phyloP scores from a whole-genome alignment of 2,113 vertebrate species.

The Reinhardtius hippoglossoides region DNA sequence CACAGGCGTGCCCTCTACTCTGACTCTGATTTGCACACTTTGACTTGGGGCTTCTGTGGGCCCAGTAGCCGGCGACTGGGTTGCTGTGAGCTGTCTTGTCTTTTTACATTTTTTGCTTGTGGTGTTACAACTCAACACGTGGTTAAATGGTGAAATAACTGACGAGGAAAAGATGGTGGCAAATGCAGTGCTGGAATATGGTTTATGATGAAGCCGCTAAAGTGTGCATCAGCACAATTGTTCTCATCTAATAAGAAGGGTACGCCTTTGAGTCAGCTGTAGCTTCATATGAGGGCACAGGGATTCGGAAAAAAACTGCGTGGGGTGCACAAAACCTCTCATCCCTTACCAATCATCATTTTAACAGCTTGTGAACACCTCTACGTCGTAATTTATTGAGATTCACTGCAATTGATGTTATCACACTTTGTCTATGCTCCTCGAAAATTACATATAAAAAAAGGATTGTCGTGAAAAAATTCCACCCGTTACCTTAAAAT shows the following conservation, averaged over 20 bases:
- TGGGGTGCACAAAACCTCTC: background rate
- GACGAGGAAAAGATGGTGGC: conserved; percentile 8
- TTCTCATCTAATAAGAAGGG: background rate
- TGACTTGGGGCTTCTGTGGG: conserved; percentile 59
- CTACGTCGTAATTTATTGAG: too few species aligned
- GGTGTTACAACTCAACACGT: conserved; percentile 27
- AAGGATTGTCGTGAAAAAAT: too few species aligned
- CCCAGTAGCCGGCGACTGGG: conserved; percentile 19
- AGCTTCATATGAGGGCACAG: background rate
- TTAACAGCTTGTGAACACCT: too few species aligned
- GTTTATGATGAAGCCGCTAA: background rate
- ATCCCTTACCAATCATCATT: too few species aligned
- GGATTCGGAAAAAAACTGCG: background rate
- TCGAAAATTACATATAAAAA: too few species aligned
- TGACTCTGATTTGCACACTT: conserved; percentile 64
- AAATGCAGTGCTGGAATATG: background rate
- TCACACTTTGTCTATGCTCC: background rate
- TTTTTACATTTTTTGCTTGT: conserved; percentile 23
- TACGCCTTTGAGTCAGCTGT: background rate
- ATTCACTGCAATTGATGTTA: too few species aligned
- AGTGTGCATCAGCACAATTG: background rate
- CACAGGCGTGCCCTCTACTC: conserved; percentile 62
- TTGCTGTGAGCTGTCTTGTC: conserved; percentile 38
- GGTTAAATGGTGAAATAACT: conserved; percentile 21
- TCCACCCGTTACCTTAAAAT: too few species aligned